A percentile compares a stretch with the other conserved stretches of the same genome.
These are phyloP conservation scores for Lepus timidus DNA, from an alignment of 2,113 vertebrate genomes.

Conservation along the genomic window DNA sequence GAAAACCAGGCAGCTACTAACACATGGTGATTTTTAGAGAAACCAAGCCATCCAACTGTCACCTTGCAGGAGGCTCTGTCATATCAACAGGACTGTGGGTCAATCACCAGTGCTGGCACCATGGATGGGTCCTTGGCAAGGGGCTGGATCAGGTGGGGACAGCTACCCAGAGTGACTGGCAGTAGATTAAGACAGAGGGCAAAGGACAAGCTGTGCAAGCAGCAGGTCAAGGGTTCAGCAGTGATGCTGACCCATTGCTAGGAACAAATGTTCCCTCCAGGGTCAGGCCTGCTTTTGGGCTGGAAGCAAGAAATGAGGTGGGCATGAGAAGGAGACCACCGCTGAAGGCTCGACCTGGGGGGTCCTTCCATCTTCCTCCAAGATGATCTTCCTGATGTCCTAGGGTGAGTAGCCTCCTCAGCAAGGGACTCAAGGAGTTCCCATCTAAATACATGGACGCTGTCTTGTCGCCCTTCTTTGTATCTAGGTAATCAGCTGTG, in stretches of 20 bases:
- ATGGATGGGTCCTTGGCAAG: background rate
- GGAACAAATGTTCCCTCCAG: background rate
- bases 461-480: background rate
- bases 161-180: background rate
- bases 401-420: background rate
- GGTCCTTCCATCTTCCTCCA: background rate
- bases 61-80: background rate
- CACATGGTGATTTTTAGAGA: background rate
- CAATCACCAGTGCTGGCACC: background rate
- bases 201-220: background rate
- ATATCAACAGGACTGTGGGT: background rate
- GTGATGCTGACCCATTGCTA: background rate
- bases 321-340: background rate
- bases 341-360: background rate
- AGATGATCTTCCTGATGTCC: background rate
- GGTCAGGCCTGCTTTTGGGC: background rate
- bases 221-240: background rate
- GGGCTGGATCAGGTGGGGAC: background rate
- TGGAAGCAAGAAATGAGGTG: background rate
- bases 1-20: background rate
- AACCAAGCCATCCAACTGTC: background rate
- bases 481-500: background rate
- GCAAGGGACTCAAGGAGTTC: background rate
- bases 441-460: background rate
- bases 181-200: background rate